Base-by-base conservation (phyloP, 37 sponge, comb jelly and placozoan species). In the Aphrocallistes beatrix region DNA sequence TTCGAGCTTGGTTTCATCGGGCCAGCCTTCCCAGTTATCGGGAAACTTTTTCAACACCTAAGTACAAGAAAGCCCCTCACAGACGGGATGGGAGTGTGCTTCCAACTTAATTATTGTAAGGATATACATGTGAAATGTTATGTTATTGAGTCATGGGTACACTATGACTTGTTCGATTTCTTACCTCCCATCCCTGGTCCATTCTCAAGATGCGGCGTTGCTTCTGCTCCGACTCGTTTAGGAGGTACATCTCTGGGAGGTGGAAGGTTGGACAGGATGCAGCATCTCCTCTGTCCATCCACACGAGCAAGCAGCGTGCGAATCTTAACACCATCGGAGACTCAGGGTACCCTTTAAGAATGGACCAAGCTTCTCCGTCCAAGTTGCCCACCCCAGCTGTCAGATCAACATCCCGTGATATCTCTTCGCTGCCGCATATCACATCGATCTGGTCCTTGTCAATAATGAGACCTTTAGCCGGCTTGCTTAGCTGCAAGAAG, bases 231-330 rank as follows among this genome's bases (percentile, higher is more conserved):
- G 51, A 51, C 81, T 91, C 92, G 39, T 91, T 89, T 47, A 91
- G 50, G 83, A 91, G 37, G 37, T 50, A 87, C 87, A 91, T 89
- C 0, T 25, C 86, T 10, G 92, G 92, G 1, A 91, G 84, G n/a
- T 89, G 87, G 1, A 42, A 36, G 0, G 89, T 84, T 36, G 92
- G 89, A 50, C 89, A 89, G 23, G n/a, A 30, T 30, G 10, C 75
- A 13, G 75, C 75, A 60, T 30, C n/a, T 1, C 21, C 75, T 60
- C 75, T 60, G 34, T 60, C 75, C 75, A 60, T 60, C 75, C 75
- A 60, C 75, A 60, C 75, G 3, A 60, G 25, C 17, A 60, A 13
- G 75, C 75, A 60, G 34, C 75, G 34, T 6, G 75, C 75, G 25
- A 60, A 60, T 60, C 75, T 60, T 60, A 60, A 13, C 75, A 60